These are phyloP conservation scores for Clusia tigrina DNA, from an alignment of 2,888 invertebrate genomes.

Conservation along the genomic window DNA sequence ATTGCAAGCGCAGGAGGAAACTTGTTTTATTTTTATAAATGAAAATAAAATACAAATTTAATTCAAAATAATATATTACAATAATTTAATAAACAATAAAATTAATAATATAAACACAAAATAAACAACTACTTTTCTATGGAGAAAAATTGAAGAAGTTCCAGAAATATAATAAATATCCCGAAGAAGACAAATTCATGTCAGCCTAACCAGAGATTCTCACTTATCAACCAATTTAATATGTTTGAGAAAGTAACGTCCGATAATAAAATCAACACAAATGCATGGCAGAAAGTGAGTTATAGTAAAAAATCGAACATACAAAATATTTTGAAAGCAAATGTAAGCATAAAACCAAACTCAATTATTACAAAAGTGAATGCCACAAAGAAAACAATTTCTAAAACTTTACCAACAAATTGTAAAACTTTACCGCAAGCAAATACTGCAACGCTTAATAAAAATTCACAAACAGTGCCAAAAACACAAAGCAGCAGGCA, in stretches of 20 bases:
- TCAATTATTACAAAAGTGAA: constrained; percentile 27
- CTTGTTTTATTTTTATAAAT: not conserved
- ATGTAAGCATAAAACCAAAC: constrained; percentile 22
- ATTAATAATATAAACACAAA: constrained; percentile 13
- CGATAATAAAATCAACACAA: constrained; percentile 18
- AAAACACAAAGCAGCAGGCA: constrained; percentile 14
- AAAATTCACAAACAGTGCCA: constrained; percentile 11
- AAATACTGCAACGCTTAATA: constrained; percentile 21
- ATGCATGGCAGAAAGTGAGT: constrained; percentile 57
- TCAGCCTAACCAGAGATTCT: not conserved
- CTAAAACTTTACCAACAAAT: constrained; percentile 14
- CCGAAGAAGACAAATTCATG: not conserved
- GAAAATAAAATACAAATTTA: not conserved
- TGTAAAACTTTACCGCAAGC: constrained; percentile 8
- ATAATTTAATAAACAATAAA: not conserved
- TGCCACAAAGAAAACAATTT: constrained; percentile 17
- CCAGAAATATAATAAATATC: not conserved
- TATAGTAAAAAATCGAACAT: constrained; percentile 46
- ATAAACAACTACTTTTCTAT: constrained; percentile 5
- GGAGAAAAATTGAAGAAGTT: not conserved
- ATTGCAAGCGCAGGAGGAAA: not conserved
- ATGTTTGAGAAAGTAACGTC: constrained; percentile 40
- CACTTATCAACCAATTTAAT: constrained; percentile 28
- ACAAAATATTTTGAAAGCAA: constrained; percentile 20
- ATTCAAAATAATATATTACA: constrained; percentile 1